Evolutionary conservation across 1,140 invertebrate species (phyloP), one percentile per base, ranked within the genome.

Genomic region (Drosophila kepulauana): DNA sequence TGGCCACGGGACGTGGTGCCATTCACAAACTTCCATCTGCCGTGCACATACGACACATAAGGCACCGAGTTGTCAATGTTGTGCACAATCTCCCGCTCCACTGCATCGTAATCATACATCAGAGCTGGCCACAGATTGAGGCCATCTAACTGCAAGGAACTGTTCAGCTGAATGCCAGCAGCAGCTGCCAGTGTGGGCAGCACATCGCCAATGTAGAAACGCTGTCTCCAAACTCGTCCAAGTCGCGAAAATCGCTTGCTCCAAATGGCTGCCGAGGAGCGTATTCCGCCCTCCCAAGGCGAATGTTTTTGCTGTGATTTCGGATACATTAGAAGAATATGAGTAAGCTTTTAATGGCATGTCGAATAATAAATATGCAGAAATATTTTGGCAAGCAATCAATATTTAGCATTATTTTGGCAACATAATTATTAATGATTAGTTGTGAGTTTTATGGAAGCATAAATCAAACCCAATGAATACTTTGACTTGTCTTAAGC

Each of bases 241-340:
- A 93, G 89, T 25, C 91, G 90, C 92, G 94, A 81, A 75, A 93
- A 94, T 81, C 93, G 88, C 1, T 95, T 95, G 91, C 96, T 96
- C 96, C 97, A 98, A 69, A 98, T 93, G 15, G 97, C 95, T 0
- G 96, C 96, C 0, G 95, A 94, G 1, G 95, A 96, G 76, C 97
- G 94, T 1, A 97, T 94, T 3, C 95, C 97, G n/a, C 97, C 98
- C 93, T 99, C 97, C 95, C 96, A 98, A 4, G 96, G 94, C n/a
- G 95, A 95, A 64, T 95, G 94, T 93, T 99, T 99, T 81, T 94
- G 93, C 91, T 92, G 43, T n/a, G 38, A 61, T 43, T 49, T 4
- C n/a, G 8, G 10, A 25, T 16, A 20, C 25, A 16, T 16, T 8
- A 8, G 13, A 33, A 58, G 10, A 5, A 16, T 28, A 28, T 33